phyloP scores from a whole-genome alignment of 35 echinoderm and acorn worm genomes.

The Apostichopus japonicus region DNA sequence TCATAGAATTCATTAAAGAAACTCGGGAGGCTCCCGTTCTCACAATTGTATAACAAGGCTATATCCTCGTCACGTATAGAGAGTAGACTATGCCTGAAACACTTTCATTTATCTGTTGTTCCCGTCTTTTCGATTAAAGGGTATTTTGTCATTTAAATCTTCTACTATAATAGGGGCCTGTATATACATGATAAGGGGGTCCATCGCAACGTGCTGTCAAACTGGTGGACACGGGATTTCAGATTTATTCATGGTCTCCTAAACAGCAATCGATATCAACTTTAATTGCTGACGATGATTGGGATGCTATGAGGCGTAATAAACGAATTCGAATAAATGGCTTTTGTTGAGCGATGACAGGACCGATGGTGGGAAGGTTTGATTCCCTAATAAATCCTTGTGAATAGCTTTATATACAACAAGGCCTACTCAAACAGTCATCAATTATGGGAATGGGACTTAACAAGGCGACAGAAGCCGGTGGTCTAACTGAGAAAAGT shows the following conservation, averaged over 20 bases:
- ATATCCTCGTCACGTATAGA: too few species aligned
- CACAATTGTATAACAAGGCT: too few species aligned
- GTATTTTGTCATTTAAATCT: too few species aligned
- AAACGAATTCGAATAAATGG: conserved; percentile 11
- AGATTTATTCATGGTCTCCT: background rate
- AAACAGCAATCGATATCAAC: conserved; percentile 23
- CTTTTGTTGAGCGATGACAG: background rate
- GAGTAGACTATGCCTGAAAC: too few species aligned
- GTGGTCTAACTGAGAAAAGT: background rate
- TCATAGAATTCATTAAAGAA: too few species aligned
- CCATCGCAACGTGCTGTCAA: too few species aligned
- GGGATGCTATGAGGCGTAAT: conserved; percentile 2
- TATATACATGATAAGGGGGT: too few species aligned
- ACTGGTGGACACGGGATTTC: background rate
- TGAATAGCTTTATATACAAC: background rate
- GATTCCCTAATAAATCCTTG: conserved; percentile 32
- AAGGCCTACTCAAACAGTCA: background rate
- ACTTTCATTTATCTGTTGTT: too few species aligned
- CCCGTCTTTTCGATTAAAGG: too few species aligned
- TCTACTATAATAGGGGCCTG: too few species aligned
- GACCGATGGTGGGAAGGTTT: background rate
- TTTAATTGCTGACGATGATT: conserved; percentile 24
- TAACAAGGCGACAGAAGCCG: background rate
- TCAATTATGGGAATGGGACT: background rate
- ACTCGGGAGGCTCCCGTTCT: too few species aligned